Evolutionary conservation across 2,113 vertebrate genomes (phyloP).

Genomic region (Microtus oregoni): DNA sequence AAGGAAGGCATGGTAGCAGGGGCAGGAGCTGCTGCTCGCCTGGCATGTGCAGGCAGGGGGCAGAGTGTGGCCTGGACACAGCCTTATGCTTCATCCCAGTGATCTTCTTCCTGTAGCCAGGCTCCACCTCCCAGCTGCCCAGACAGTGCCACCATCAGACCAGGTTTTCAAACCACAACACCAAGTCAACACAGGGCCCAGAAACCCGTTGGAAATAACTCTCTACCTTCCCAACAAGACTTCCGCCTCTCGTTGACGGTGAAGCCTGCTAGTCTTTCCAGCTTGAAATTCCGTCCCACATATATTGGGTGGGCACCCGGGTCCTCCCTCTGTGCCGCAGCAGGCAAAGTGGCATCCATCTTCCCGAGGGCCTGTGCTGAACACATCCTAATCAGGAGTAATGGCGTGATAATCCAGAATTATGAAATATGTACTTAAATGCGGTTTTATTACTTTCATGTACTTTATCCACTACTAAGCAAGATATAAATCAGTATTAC

Average conservation of each 20-base stretch:
- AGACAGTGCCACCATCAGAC: not conserved
- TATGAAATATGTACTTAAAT: slow-evolving; percentile 21
- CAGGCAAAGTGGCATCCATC: fast-evolving
- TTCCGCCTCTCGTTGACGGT: not conserved
- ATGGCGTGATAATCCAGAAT: not conserved
- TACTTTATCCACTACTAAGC: not conserved
- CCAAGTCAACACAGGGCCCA: too few species aligned
- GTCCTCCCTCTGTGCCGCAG: not conserved
- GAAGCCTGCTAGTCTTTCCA: not conserved
- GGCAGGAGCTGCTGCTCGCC: too few species aligned
- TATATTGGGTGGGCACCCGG: not conserved
- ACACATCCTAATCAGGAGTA: not conserved
- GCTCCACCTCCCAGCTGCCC: not conserved
- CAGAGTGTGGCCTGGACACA: not conserved
- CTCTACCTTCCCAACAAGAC: not conserved
- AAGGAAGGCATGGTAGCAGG: not conserved
- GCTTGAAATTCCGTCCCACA: not conserved
- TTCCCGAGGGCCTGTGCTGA: not conserved
- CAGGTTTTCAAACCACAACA: not conserved
- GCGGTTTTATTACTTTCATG: slow-evolving; percentile 48
- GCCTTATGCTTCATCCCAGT: not conserved
- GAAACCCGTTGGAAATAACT: fast-evolving
- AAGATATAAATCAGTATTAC: slow-evolving; percentile 42
- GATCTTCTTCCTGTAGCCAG: not conserved
- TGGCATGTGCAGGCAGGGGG: not conserved